These are phyloP conservation scores for Coecobrya sp. DNA, from an alignment of 2,888 invertebrate species.

Conservation along the genomic window DNA sequence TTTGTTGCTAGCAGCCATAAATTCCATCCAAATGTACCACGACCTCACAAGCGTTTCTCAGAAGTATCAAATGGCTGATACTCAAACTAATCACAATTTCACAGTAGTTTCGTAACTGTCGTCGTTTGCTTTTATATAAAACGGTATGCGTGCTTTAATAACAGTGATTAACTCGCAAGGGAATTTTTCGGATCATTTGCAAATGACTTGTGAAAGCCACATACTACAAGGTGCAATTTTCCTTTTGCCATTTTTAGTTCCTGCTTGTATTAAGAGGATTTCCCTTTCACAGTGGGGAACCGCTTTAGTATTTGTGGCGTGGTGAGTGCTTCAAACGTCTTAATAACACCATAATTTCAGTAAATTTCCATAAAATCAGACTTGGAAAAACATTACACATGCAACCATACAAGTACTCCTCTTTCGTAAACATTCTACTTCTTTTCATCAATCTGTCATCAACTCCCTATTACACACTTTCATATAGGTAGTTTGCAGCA, in stretches of 20 bases:
- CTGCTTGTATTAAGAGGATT: neutral
- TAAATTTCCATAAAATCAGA: neutral
- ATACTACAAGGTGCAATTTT: neutral
- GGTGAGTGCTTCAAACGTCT: neutral
- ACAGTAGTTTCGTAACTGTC: neutral
- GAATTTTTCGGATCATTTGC: neutral
- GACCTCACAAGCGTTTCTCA: too few species aligned
- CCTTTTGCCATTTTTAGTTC: neutral
- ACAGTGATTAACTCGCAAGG: neutral
- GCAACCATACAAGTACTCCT: neutral
- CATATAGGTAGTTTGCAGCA: too few species aligned
- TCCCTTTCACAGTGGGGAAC: neutral
- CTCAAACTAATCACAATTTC: neutral
- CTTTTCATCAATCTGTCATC: neutral
- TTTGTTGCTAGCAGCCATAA: neutral
- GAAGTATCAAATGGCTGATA: too few species aligned
- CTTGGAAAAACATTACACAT: neutral
- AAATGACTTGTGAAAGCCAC: conserved; percentile 2
- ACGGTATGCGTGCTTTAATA: neutral
- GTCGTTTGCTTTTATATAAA: neutral
- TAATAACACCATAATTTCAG: neutral
- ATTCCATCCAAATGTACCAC: too few species aligned
- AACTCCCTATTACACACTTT: neutral
- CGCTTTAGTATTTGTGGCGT: neutral
- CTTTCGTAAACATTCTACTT: neutral